A percentile compares a stretch with the other conserved stretches of the same genome.
Evolutionary conservation across 2,797 vertebrate genomes (phyloP).

Genomic region (Eidolon dupreanum): DNA sequence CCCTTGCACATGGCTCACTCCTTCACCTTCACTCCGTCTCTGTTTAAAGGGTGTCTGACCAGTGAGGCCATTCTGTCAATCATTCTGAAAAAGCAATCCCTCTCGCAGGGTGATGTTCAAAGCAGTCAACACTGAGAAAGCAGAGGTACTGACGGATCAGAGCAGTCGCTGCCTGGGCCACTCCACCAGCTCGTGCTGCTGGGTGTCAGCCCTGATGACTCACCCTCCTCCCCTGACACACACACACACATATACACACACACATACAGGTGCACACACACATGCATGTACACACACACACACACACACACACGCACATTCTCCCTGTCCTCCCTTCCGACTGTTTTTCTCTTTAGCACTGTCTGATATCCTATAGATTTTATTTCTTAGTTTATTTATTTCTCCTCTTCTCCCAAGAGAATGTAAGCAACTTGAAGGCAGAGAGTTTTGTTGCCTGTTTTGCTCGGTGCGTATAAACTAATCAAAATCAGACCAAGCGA

Average conservation of each 20-base stretch:
- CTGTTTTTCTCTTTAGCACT: not conserved
- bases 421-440: not conserved
- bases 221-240: fast-evolving
- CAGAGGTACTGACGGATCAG: not conserved
- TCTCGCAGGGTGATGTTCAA: fast-evolving
- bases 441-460: not conserved
- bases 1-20: not conserved
- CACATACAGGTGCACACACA: fast-evolving
- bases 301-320: not conserved
- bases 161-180: not conserved
- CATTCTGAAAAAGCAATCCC: not conserved
- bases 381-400: not conserved
- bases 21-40: not conserved
- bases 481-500: not conserved
- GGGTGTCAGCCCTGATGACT: not conserved
- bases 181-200: not conserved
- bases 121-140: not conserved
- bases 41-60: not conserved
- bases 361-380: not conserved
- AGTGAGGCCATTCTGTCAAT: not conserved
- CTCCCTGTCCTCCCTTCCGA: fast-evolving
- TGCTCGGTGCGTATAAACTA: not conserved
- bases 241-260: fast-evolving
- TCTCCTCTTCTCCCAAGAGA: not conserved
- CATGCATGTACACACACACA: fast-evolving